Conservation (phyloP, 2,113 vertebrate species). For the Garra rufa region DNA sequence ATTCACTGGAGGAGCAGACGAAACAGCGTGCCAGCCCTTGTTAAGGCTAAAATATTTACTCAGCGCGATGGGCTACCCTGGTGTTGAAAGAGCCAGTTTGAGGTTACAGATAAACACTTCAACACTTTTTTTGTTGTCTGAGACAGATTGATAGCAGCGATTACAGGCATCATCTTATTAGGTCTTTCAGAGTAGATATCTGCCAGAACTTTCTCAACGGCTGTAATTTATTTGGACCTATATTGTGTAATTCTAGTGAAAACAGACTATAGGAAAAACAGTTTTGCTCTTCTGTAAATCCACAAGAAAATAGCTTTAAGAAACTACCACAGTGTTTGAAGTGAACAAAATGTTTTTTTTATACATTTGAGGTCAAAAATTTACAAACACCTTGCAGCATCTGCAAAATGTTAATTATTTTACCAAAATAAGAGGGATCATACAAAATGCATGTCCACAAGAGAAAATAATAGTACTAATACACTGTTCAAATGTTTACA, state of each 20-base stretch:
- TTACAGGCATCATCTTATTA: slow-evolving; percentile 44
- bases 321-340: background rate
- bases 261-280: background rate
- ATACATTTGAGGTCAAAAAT: too few species aligned
- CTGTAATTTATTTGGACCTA: background rate
- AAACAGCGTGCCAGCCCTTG: slow-evolving; percentile 23
- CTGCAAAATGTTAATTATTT: too few species aligned
- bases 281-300: background rate
- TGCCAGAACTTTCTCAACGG: slow-evolving; percentile 29
- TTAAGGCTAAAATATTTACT: slow-evolving; percentile 47
- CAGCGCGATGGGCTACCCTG: slow-evolving; percentile 3
- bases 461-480: too few species aligned
- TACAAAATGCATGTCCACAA: too few species aligned
- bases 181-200: background rate
- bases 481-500: too few species aligned
- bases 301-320: background rate
- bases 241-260: background rate
- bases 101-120: slow-evolving; percentile 45
- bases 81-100: slow-evolving; percentile 49
- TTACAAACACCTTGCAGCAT: too few species aligned
- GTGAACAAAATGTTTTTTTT: too few species aligned
- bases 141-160: slow-evolving; percentile 34
- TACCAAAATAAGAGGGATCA: too few species aligned
- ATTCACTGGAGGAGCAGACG: slow-evolving; percentile 22
- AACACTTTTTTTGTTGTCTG: slow-evolving; percentile 44